phyloP scores from a whole-genome alignment of 2,888 invertebrate species.

The Pyralis farinalis region DNA sequence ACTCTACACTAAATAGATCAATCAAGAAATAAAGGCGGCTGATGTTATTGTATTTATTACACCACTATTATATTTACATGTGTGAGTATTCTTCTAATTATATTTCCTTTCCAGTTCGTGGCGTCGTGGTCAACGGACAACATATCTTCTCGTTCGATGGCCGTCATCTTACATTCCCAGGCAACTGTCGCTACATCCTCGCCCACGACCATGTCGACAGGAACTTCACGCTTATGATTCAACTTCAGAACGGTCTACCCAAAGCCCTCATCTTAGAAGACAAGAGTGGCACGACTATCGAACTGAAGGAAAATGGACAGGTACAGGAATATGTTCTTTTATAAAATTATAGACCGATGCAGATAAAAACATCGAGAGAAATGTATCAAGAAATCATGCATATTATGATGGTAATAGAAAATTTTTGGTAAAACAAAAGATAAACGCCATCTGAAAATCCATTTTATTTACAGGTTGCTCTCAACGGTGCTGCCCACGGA shows the following conservation, averaged over 20 bases:
- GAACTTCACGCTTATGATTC: slow-evolving; percentile 91
- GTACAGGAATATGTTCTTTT: no score
- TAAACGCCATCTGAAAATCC: neutral
- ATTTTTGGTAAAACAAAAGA: neutral
- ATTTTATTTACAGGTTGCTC: slow-evolving; percentile 60
- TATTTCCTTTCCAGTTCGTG: slow-evolving; percentile 75
- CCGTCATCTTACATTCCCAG: slow-evolving; percentile 88
- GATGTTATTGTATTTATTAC: no score
- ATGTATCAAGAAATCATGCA: no score
- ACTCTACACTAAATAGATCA: no score
- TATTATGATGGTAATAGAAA: no score
- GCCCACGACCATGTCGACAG: slow-evolving; percentile 92
- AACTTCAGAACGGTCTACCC: slow-evolving; percentile 85
- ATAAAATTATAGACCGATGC: no score
- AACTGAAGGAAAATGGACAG: slow-evolving; percentile 83
- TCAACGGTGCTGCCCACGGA: slow-evolving; percentile 85
- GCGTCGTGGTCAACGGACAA: slow-evolving; percentile 88
- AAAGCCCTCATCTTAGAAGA: slow-evolving; percentile 86
- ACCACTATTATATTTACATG: no score
- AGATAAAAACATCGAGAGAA: no score
- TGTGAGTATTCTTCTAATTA: no score
- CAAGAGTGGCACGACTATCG: slow-evolving; percentile 82
- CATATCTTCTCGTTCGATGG: slow-evolving; percentile 95
- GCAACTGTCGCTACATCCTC: slow-evolving; percentile 91
- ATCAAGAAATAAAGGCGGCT: no score